phyloP scores from a whole-genome alignment of 2,888 invertebrate genomes.

The Brachyopa scutellaris region DNA sequence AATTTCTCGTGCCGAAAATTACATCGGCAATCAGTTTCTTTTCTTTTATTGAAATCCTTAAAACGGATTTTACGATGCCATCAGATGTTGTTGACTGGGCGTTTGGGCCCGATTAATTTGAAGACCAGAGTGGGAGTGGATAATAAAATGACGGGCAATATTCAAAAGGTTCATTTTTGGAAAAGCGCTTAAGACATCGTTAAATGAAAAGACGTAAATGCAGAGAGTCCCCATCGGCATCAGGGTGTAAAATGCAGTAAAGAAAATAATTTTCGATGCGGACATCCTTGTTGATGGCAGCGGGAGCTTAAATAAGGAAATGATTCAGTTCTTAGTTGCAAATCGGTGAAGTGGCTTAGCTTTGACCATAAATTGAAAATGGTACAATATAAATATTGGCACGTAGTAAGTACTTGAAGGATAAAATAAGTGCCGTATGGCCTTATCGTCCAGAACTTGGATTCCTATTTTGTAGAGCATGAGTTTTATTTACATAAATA shows the following conservation, averaged over 20 bases:
- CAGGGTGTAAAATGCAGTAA: constrained; percentile 29
- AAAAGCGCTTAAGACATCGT: constrained; percentile 61
- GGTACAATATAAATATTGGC: constrained; percentile 45
- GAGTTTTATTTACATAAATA: too few species aligned
- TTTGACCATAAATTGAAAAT: constrained; percentile 31
- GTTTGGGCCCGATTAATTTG: constrained; percentile 50
- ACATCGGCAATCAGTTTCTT: constrained; percentile 47
- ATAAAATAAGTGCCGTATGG: too few species aligned
- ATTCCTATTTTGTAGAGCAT: too few species aligned
- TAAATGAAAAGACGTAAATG: constrained; percentile 62
- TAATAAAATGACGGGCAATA: constrained; percentile 54
- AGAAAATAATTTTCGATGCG: constrained; percentile 34
- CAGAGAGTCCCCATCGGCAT: constrained; percentile 22
- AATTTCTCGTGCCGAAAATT: constrained; percentile 66
- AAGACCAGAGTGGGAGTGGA: constrained; percentile 13
- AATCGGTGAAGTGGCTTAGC: constrained; percentile 26
- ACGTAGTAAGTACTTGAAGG: too few species aligned
- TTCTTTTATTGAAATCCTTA: constrained; percentile 65
- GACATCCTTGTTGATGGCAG: constrained; percentile 37
- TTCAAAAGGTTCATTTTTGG: constrained; percentile 59
- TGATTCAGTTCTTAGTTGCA: constrained; percentile 38
- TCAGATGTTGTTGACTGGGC: constrained; percentile 69
- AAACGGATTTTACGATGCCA: constrained; percentile 63
- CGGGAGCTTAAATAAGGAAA: constrained; percentile 16
- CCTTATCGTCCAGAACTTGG: too few species aligned